Conservation (phyloP, 1,140 invertebrate genomes). For the Papilio machaon region DNA sequence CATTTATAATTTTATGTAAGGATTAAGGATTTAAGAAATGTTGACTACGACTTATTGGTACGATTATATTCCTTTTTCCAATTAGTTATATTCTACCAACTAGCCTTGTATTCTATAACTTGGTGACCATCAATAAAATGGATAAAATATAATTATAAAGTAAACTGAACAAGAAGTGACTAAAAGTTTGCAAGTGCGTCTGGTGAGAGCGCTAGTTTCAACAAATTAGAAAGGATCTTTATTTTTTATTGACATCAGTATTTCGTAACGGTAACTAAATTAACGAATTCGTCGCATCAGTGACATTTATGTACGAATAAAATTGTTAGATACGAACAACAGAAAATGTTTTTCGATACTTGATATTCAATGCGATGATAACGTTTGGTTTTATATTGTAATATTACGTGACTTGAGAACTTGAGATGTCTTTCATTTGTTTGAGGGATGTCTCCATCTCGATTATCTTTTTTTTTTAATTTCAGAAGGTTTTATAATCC, state of each 20-base stretch:
- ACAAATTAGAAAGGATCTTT: neutral
- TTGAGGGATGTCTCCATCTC: neutral
- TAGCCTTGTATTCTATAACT: neutral
- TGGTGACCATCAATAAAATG: neutral
- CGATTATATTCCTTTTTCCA: too few species aligned
- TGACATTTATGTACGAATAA: neutral
- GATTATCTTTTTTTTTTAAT: neutral
- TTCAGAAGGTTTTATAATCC: neutral
- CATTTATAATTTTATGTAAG: too few species aligned
- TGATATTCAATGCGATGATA: neutral
- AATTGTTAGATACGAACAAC: neutral
- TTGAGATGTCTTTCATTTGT: neutral
- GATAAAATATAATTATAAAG: too few species aligned
- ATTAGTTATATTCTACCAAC: too few species aligned
- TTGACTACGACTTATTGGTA: too few species aligned
- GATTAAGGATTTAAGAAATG: too few species aligned
- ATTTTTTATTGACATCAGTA: neutral
- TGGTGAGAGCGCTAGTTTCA: neutral
- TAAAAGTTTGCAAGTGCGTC: neutral
- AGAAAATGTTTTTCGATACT: neutral
- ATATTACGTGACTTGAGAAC: constrained; percentile 13
- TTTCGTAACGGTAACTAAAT: neutral
- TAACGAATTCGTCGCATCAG: neutral
- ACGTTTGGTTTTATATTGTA: neutral
- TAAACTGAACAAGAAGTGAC: too few species aligned